phyloP scores from a whole-genome alignment of 2,888 invertebrate species.

The Diarsia mendica region DNA sequence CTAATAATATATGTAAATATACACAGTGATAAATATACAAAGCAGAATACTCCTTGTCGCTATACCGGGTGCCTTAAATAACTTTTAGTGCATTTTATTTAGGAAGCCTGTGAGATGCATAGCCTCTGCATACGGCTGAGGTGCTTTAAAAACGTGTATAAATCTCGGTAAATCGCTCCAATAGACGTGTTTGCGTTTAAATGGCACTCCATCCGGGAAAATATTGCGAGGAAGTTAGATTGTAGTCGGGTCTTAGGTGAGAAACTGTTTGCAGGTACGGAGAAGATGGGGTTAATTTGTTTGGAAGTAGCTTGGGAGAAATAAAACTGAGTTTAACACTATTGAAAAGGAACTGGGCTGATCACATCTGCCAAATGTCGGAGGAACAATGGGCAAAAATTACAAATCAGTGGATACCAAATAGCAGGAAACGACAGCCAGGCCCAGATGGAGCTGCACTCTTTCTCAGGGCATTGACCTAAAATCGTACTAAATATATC shows the following conservation, averaged over 20 bases:
- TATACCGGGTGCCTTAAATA: constrained; percentile 56
- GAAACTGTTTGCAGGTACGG: not conserved
- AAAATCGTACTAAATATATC: too few relatives aligned
- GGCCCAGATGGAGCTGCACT: too few relatives aligned
- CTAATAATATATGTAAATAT: too few relatives aligned
- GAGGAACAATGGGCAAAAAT: too few relatives aligned
- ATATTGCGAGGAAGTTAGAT: constrained; percentile 61
- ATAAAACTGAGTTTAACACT: too few relatives aligned
- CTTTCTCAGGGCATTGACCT: too few relatives aligned
- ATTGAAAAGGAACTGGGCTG: too few relatives aligned
- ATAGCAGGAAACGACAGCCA: too few relatives aligned
- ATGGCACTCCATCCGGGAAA: constrained; percentile 68
- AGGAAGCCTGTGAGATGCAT: constrained; percentile 63
- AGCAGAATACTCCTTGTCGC: constrained; percentile 32
- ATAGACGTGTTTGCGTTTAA: constrained; percentile 73
- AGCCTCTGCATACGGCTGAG: constrained; percentile 50
- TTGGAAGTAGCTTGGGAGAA: not conserved
- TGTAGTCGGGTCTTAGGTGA: constrained; percentile 1
- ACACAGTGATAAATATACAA: constrained; percentile 30
- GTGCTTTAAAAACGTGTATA: constrained; percentile 74
- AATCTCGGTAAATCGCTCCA: constrained; percentile 74
- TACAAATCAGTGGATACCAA: too few relatives aligned
- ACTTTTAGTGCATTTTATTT: constrained; percentile 68
- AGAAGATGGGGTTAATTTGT: not conserved
- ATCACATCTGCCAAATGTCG: too few relatives aligned